Base-by-base conservation (phyloP, 2,888 invertebrate species). In the Sesia apiformis region DNA sequence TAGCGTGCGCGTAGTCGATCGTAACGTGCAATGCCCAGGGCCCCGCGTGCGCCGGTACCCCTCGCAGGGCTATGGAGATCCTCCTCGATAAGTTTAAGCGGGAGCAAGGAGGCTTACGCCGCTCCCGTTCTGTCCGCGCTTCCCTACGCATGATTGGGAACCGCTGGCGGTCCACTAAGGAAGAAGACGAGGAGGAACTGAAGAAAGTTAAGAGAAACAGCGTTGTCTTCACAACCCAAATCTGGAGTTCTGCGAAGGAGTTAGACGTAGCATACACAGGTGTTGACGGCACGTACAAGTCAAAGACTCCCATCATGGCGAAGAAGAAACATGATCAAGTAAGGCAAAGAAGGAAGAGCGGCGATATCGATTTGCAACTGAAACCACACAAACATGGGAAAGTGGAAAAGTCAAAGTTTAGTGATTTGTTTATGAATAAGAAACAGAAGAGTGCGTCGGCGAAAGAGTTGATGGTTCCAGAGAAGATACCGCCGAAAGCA, bases 71-170 rank as follows among this genome's bases (percentile, higher is more conserved):
- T 78, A 90, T 90, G 90, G 90, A 90, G 76, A 83, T 79, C 80
- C 81, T 90, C 78, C 78, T 88, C 78, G 90, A 90, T 65, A 85
- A 78, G 74, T 81, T 90, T 79, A 84, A 84, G 78, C 80, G 81
- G 74, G 88, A 88, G 76, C 85, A 85, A 72, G 84, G 84, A 71
- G 87, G 83, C 58, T 69, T 87, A 65, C 92, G 93, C 63, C 91
- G 94, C 63, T 91, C 93, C 63, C 91, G 93, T 76, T 93, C 94
- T 62, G 93, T 94, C 73, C 91, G 94, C 67, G 92, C 93, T 63
- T 94, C 94, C 63, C 81, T 94, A 63, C 91, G 93, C 62, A 78
- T 93, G 74, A 91, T 94, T 57, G 91, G 92, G 58, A 90, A 91
- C 67, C 92, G 92, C 74, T 91, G 92, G 84, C 90, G 91, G 65